These are phyloP conservation scores for Atherinosoma microstoma DNA, from an alignment of 2,797 vertebrate genomes.

Conservation along the genomic window DNA sequence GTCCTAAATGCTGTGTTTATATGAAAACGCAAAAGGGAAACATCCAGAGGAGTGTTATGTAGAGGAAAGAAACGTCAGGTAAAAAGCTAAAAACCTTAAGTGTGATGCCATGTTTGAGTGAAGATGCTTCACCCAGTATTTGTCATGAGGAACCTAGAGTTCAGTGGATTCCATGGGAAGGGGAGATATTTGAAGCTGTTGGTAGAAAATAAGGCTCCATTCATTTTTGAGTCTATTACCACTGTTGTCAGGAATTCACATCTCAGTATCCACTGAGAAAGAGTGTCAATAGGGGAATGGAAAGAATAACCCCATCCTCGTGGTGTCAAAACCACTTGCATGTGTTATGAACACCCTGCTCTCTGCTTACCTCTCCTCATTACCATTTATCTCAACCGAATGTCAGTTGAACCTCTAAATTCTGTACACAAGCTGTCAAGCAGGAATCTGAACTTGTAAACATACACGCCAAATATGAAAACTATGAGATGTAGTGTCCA, in stretches of 20 bases:
- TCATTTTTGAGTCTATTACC: slow-evolving; percentile 73
- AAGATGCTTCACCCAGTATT: slow-evolving; percentile 35
- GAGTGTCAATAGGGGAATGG: slow-evolving; percentile 69
- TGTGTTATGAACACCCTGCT: slow-evolving; percentile 72
- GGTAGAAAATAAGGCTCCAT: slow-evolving; percentile 50
- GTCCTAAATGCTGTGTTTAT: slow-evolving; percentile 16
- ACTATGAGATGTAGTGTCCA: slow-evolving; percentile 38
- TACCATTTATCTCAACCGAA: slow-evolving; percentile 72
- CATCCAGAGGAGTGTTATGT: slow-evolving; percentile 8
- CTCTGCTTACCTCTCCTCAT: slow-evolving; percentile 63
- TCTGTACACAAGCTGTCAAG: slow-evolving; percentile 73
- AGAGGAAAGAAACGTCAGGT: slow-evolving; percentile 17
- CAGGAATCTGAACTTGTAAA: slow-evolving; percentile 43
- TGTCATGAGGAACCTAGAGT: slow-evolving; percentile 50
- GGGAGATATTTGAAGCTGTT: slow-evolving; percentile 35
- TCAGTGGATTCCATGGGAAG: slow-evolving; percentile 60
- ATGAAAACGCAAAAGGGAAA: slow-evolving; percentile 17
- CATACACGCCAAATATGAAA: slow-evolving; percentile 41
- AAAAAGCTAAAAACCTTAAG: slow-evolving; percentile 18
- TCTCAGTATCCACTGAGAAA: slow-evolving; percentile 67
- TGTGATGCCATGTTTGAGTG: slow-evolving; percentile 36
- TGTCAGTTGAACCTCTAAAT: slow-evolving; percentile 67
- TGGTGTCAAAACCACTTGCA: slow-evolving; percentile 66
- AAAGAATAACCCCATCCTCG: slow-evolving; percentile 69
- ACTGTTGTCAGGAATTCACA: slow-evolving; percentile 53